A percentile compares a stretch with the other conserved stretches of the same genome.
These are phyloP conservation scores for Microcebus jonahi DNA, from an alignment of 2,113 vertebrate genomes.

Conservation along the genomic window DNA sequence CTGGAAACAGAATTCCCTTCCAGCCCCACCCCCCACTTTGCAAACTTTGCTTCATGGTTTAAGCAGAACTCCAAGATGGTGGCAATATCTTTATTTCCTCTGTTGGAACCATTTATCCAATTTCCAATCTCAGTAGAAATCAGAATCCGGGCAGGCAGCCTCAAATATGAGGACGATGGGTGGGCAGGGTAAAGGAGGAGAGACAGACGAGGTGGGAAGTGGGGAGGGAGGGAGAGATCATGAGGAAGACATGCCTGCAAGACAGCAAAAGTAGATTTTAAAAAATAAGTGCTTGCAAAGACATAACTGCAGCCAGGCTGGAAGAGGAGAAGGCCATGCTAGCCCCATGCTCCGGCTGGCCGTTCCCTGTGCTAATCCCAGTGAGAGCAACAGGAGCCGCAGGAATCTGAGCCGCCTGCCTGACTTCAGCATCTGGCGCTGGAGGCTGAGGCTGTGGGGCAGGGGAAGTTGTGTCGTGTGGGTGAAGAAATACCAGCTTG, in stretches of 20 bases:
- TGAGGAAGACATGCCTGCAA: conserved; percentile 20
- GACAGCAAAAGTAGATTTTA: conserved; percentile 73
- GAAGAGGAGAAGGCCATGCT: conserved; percentile 75
- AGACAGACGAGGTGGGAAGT: background rate
- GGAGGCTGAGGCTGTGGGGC: conserved; percentile 56
- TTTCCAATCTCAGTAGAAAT: background rate
- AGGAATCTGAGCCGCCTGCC: conserved; percentile 74
- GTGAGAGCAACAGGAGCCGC: conserved; percentile 84
- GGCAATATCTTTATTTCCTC: background rate
- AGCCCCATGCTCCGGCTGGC: conserved; percentile 45
- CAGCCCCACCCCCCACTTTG: background rate
- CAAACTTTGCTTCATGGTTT: background rate
- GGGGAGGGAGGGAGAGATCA: background rate
- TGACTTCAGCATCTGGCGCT: conserved; percentile 86
- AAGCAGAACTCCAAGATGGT: conserved; percentile 3
- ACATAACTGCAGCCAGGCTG: conserved; percentile 59
- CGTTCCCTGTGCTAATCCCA: conserved; percentile 84
- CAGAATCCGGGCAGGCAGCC: background rate
- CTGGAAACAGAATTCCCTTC: background rate
- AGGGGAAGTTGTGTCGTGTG: conserved; percentile 52
- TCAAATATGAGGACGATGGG: background rate
- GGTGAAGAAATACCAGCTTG: conserved; percentile 65
- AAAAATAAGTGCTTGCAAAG: conserved; percentile 74
- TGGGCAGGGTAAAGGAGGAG: background rate
- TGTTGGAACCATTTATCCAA: background rate